Conservation (phyloP, 2,113 vertebrate species). For the Eurystomus gularis region DNA sequence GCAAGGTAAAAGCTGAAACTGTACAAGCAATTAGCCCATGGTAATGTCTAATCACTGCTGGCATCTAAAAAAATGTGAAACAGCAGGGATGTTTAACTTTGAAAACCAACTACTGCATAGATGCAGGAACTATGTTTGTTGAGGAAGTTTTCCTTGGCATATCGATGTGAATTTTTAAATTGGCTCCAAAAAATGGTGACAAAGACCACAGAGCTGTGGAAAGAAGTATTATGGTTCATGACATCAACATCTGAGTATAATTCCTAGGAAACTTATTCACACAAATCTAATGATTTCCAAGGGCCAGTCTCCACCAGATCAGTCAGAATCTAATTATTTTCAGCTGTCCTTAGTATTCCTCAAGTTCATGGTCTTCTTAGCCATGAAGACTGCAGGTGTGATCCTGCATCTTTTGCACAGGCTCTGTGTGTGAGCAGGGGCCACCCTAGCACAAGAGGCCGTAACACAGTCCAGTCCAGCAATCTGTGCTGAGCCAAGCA, state of each 20-base stretch:
- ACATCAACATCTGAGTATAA: background rate
- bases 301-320: background rate
- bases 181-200: background rate
- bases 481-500: background rate
- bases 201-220: background rate
- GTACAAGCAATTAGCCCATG: slow-evolving; percentile 35
- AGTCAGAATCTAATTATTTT: background rate
- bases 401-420: background rate
- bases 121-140: background rate
- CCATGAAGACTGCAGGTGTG: background rate
- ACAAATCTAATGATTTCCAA: background rate
- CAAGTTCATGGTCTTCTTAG: background rate
- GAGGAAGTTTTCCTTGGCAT: slow-evolving; percentile 49
- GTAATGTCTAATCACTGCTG: slow-evolving; percentile 46
- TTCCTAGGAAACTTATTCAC: background rate
- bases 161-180: background rate
- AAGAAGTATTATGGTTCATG: background rate
- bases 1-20: slow-evolving; percentile 37
- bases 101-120: slow-evolving; percentile 53
- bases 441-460: background rate
- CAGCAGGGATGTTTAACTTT: slow-evolving; percentile 45
- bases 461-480: background rate
- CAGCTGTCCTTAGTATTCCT: background rate
- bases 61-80: slow-evolving; percentile 20
- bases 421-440: background rate